phyloP scores from a whole-genome alignment of 2,888 invertebrate genomes.

The Abscondita cerata region DNA sequence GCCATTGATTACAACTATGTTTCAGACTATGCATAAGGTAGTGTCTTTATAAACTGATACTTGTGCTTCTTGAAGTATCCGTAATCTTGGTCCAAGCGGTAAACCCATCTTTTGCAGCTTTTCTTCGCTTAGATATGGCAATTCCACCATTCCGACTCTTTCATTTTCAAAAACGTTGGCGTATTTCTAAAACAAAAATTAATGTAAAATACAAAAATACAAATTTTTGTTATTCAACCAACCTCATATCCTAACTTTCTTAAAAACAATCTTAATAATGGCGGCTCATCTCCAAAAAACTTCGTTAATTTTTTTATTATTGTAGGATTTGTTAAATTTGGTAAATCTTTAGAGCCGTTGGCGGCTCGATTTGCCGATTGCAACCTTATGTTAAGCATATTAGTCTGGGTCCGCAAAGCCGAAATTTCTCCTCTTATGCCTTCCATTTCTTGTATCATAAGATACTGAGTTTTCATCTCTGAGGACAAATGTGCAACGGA shows the following conservation, averaged over 20 bases:
- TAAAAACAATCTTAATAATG: constrained; percentile 85
- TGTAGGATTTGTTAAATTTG: constrained; percentile 83
- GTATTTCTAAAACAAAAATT: too few species aligned
- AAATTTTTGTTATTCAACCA: constrained; percentile 85
- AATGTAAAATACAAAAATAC: too few species aligned
- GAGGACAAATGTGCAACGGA: constrained; percentile 91
- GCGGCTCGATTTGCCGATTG: constrained; percentile 69
- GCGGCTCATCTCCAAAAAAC: constrained; percentile 94
- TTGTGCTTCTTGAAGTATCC: constrained; percentile 87
- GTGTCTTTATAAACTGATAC: constrained; percentile 69
- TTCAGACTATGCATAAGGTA: constrained; percentile 68
- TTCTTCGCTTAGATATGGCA: too few species aligned
- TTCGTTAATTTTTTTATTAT: constrained; percentile 88
- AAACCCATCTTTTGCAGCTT: constrained; percentile 86
- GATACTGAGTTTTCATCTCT: constrained; percentile 89
- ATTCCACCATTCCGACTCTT: constrained; percentile 93
- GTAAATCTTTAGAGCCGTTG: constrained; percentile 66
- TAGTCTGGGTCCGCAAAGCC: constrained; percentile 73
- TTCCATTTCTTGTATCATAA: constrained; percentile 91
- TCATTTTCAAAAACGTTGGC: too few species aligned
- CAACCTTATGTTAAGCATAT: constrained; percentile 67
- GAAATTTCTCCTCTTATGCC: constrained; percentile 83
- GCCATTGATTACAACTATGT: constrained; percentile 24
- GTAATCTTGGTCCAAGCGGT: constrained; percentile 86
- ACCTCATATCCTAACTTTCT: constrained; percentile 93